phyloP scores from a whole-genome alignment of 2,113 vertebrate genomes.

The Paramisgurnus dabryanus region DNA sequence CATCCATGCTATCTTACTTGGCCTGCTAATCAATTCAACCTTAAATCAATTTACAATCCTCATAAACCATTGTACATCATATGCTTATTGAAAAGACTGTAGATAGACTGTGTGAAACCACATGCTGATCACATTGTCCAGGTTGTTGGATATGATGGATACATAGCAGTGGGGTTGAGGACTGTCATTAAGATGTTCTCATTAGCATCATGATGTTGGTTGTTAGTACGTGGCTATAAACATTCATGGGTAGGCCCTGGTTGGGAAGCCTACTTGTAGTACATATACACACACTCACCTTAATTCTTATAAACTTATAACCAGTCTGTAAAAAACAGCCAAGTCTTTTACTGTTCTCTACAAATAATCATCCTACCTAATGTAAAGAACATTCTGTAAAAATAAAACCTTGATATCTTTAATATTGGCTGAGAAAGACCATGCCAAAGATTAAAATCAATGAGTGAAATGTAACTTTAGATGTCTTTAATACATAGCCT shows the following conservation, averaged over 20 bases:
- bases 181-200: neutral
- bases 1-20: neutral
- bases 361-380: too few relatives aligned
- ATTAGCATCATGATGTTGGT: conserved; percentile 1
- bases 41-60: neutral
- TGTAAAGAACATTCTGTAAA: too few relatives aligned
- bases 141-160: neutral
- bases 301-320: too few relatives aligned
- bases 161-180: neutral
- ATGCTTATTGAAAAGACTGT: neutral
- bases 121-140: neutral
- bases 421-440: too few relatives aligned
- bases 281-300: too few relatives aligned
- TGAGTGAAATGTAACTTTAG: too few relatives aligned
- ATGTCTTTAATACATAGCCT: too few relatives aligned
- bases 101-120: neutral
- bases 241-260: neutral
- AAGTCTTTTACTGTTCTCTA: too few relatives aligned
- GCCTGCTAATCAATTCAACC: conserved; percentile 5
- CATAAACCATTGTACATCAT: neutral
- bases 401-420: too few relatives aligned
- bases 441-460: too few relatives aligned
- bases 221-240: conserved; percentile 4
- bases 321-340: too few relatives aligned
- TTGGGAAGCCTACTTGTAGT: neutral